Evolutionary conservation across 1,140 invertebrate species (phyloP).

Genomic region (Pemphigus obesinymphae): DNA sequence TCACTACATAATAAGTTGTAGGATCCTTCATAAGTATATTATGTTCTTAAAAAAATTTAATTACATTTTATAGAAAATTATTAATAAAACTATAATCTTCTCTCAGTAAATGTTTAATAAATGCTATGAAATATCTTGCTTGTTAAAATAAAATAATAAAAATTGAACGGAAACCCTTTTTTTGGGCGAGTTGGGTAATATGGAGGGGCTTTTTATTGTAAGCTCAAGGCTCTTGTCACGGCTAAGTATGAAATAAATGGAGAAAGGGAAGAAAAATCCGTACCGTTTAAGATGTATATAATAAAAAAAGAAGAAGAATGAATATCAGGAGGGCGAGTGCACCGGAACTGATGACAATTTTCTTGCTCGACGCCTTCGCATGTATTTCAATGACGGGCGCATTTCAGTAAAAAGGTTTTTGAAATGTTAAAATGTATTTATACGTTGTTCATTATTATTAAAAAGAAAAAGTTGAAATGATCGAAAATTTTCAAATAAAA

Average conservation of each 20-base stretch:
- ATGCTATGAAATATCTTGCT: not conserved
- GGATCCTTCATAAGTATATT: no score
- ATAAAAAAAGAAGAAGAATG: constrained; percentile 15
- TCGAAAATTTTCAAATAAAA: not conserved
- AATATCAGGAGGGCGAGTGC: not conserved
- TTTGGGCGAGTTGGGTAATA: not conserved
- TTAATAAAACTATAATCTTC: not conserved
- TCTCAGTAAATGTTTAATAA: not conserved
- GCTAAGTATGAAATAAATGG: constrained; percentile 24
- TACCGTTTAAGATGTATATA: constrained; percentile 34
- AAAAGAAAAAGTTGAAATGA: not conserved
- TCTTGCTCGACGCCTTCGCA: constrained; percentile 12
- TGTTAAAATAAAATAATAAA: constrained; percentile 12
- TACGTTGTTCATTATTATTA: not conserved
- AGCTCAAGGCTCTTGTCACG: not conserved
- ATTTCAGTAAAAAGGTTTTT: constrained; percentile 28
- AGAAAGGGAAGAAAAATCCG: not conserved
- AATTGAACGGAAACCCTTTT: constrained; percentile 9
- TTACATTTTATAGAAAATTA: not conserved
- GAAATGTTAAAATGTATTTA: constrained; percentile 31
- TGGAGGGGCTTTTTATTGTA: not conserved
- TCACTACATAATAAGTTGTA: no score
- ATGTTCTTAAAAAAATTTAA: no score
- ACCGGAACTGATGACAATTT: constrained; percentile 41
- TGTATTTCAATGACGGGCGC: not conserved